Conservation (phyloP, 2,797 vertebrate species). For the Anabacerthia variegaticeps region DNA sequence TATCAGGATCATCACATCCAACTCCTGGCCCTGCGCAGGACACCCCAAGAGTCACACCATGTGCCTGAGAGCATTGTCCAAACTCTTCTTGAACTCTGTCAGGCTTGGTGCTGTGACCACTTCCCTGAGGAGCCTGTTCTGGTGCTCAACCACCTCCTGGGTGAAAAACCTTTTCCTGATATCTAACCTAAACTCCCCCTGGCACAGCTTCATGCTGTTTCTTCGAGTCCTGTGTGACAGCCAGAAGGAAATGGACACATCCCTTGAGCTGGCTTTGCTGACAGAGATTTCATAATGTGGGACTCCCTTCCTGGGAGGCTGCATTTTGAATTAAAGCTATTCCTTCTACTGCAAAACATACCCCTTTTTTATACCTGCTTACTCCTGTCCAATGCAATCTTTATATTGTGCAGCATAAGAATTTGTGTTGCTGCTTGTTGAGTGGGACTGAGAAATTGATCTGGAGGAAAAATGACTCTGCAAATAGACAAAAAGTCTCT, state of each 20-base stretch:
- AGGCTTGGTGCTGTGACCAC: background rate
- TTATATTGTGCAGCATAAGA: background rate
- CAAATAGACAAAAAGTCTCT: background rate
- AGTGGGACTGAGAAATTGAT: background rate
- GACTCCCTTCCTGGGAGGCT: background rate
- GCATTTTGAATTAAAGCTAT: background rate
- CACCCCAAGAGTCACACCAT: background rate
- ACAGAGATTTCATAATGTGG: background rate
- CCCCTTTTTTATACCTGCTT: background rate
- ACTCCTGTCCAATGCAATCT: background rate
- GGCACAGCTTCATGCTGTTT: background rate
- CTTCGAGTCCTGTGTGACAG: background rate
- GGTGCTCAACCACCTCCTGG: background rate
- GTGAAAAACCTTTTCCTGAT: background rate
- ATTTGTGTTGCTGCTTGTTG: background rate
- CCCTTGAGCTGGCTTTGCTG: background rate
- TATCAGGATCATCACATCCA: background rate
- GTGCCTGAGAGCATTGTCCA: background rate
- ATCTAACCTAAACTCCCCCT: background rate
- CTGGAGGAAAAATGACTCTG: background rate
- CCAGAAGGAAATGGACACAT: background rate
- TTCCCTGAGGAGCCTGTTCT: background rate
- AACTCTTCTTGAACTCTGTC: fast-evolving
- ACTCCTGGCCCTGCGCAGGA: background rate
- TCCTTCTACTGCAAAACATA: background rate